Conservation (phyloP, 2,888 invertebrate species). For the Hypolimnas misippus region DNA sequence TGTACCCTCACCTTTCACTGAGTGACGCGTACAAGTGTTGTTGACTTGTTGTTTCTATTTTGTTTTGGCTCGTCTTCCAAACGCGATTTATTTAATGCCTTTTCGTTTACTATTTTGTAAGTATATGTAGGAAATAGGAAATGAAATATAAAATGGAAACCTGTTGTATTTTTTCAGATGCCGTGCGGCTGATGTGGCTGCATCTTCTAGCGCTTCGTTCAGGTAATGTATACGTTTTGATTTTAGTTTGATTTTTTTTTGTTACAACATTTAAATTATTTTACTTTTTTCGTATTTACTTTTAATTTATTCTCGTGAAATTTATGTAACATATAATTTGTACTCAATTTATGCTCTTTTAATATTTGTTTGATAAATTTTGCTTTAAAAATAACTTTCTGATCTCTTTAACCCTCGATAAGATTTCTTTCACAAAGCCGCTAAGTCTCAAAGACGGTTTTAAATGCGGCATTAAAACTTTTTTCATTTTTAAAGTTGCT, state of each 20-base stretch:
- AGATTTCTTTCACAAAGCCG: constrained; percentile 26
- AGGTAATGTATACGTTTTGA: constrained; percentile 56
- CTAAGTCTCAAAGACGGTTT: constrained; percentile 24
- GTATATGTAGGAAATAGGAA: constrained; percentile 2
- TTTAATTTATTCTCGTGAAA: neutral
- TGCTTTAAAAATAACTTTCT: constrained; percentile 18
- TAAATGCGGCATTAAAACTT: constrained; percentile 47
- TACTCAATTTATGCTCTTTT: constrained; percentile 22
- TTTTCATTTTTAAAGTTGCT: constrained; percentile 45
- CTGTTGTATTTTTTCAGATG: constrained; percentile 57
- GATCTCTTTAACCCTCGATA: constrained; percentile 35
- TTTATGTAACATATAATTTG: neutral
- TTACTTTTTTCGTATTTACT: neutral
- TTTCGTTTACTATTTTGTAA: constrained; percentile 10
- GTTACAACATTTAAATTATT: constrained; percentile 22
- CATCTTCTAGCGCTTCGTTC: constrained; percentile 9
- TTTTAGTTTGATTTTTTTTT: constrained; percentile 18
- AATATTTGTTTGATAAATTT: constrained; percentile 22
- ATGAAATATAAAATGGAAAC: constrained; percentile 6
- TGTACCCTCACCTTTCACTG: constrained; percentile 59
- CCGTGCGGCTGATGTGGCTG: constrained; percentile 34
- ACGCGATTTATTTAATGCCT: constrained; percentile 45
- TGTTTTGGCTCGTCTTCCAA: constrained; percentile 63
- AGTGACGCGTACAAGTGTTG: constrained; percentile 74
- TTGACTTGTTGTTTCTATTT: constrained; percentile 76